Base-by-base conservation (phyloP, 2,888 invertebrate species). In the Caenorhabditis uteleia region DNA sequence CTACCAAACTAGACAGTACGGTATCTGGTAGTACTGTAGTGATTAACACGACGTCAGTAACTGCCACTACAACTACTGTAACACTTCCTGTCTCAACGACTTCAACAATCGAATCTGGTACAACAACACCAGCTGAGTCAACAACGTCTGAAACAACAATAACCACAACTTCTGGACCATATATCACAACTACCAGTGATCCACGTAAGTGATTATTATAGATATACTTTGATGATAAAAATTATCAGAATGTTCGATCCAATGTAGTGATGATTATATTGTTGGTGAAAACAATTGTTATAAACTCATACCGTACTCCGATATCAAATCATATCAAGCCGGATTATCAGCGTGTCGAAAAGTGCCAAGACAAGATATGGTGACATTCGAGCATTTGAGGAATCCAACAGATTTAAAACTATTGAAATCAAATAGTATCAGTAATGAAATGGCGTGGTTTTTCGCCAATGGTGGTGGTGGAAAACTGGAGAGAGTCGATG, bases 401-500 rank as follows among this genome's bases (percentile, higher is more conserved):
- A 42, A 47, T 44, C 40, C 42, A 1, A 34, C 47, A 18, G 57
- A 62, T 39, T 38, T 62, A 25, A 40, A 44, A 3, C 1, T 44
- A 3, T 21, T 62, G 26, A 46, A 34, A 10, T 8, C 29, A 5
- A 18, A 31, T 25, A 29, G 27, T 6, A 18, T 43, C 6, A 6
- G 7, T 3, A n/a, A 27, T 5, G 27, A 25, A 16, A 40, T 40
- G 7, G 44, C 29, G 18, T 50, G 25, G 39, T 58, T 38, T 31
- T 64, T 50, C 26, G 64, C 54, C 20, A 64, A 58, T 27, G 64
- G 58, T 20, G 64, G 58, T n/a, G 64, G 58, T 8, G 53, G 54
- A 12, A 21, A 25, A 5, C 25, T 25, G 12, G 57, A 58, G 34
- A 20, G 64, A 27, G 40, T 54, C 18, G 36, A 38, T 6, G 54